Percentiles rank a stretch among this genome's conserved stretches.
phyloP scores from a whole-genome alignment of 2,797 vertebrate genomes.

The Ficedula albicollis region DNA sequence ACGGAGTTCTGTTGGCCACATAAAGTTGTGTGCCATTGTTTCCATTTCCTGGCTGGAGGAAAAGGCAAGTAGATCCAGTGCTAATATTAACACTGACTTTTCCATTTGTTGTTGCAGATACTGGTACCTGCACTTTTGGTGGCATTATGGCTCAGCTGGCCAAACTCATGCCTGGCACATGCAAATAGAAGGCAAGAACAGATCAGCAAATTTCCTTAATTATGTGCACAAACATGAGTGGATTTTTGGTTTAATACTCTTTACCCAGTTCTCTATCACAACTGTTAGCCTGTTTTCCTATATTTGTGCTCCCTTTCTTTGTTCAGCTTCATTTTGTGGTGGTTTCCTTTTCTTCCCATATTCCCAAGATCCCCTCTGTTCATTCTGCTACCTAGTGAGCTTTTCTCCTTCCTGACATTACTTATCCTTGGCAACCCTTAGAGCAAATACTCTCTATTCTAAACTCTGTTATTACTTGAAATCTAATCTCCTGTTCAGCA shows the following conservation, averaged over 20 bases:
- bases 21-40: constrained; percentile 37
- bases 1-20: neutral
- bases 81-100: constrained; percentile 29
- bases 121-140: neutral
- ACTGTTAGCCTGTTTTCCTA: neutral
- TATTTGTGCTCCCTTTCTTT: neutral
- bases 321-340: neutral
- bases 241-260: neutral
- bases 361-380: neutral
- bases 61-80: neutral
- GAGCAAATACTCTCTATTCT: neutral
- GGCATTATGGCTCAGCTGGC: neutral
- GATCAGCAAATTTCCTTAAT: neutral
- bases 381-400: neutral
- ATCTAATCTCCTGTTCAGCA: neutral
- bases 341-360: neutral
- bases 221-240: neutral
- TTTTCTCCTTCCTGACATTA: constrained; percentile 5
- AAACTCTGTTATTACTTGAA: neutral
- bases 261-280: neutral
- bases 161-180: neutral
- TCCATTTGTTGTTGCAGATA: neutral
- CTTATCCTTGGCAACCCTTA: neutral
- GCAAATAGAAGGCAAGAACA: neutral
- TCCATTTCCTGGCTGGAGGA: constrained; percentile 38